These are phyloP conservation scores for Staurois parvus DNA, from an alignment of 2,797 vertebrate species.

Conservation along the genomic window DNA sequence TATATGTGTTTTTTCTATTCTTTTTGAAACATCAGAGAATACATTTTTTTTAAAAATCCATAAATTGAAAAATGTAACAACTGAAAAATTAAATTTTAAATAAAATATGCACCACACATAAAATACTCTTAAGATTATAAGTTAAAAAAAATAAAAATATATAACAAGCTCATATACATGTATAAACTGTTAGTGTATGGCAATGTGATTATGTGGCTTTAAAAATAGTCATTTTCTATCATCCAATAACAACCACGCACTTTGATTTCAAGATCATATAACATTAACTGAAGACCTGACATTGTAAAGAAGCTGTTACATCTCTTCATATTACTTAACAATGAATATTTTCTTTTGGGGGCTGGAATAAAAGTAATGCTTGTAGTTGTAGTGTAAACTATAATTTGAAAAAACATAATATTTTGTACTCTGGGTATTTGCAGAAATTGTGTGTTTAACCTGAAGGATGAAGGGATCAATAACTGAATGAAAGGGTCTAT, in stretches of 20 bases:
- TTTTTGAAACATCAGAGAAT: too few species aligned
- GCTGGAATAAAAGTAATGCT: conserved; percentile 13
- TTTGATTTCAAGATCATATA: conserved; percentile 1
- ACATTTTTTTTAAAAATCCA: too few species aligned
- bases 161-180: not conserved
- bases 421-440: conserved; percentile 3
- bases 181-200: conserved; percentile 1
- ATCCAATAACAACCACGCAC: not conserved
- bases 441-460: not conserved
- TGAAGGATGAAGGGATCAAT: not conserved
- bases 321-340: conserved; percentile 8
- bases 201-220: conserved; percentile 2
- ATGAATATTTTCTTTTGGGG: conserved; percentile 2
- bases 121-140: too few species aligned
- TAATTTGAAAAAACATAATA: conserved; percentile 5
- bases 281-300: conserved; percentile 22
- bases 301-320: conserved; percentile 3
- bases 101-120: too few species aligned
- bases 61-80: too few species aligned
- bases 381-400: not conserved
- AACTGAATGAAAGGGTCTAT: not conserved
- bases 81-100: too few species aligned
- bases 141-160: not conserved
- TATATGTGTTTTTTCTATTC: too few species aligned
- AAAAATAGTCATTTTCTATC: not conserved